Evolutionary conservation across 2,113 vertebrate genomes (phyloP).

Genomic region (Microcebus murinus): DNA sequence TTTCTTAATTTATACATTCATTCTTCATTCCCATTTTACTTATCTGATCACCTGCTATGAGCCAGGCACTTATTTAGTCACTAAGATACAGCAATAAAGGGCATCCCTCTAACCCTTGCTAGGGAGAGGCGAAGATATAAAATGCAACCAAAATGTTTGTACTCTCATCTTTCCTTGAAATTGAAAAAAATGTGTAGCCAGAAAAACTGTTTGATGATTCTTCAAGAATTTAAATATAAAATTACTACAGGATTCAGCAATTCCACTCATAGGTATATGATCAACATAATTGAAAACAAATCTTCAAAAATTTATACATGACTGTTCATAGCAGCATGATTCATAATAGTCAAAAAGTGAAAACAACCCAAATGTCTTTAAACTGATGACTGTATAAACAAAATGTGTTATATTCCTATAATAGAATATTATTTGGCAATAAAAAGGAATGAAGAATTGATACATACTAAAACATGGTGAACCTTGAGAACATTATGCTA

Average conservation of each 20-base stretch:
- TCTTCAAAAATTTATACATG: neutral
- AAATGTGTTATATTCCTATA: neutral
- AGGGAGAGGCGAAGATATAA: no score
- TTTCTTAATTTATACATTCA: neutral
- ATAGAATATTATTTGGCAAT: neutral
- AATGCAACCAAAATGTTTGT: no score
- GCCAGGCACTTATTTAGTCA: neutral
- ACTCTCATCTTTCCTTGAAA: no score
- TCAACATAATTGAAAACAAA: neutral
- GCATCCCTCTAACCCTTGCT: no score
- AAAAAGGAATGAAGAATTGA: constrained; percentile 31
- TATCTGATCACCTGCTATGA: neutral
- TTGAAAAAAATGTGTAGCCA: neutral
- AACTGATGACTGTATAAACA: no score
- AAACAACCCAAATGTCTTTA: no score
- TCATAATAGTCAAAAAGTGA: no score
- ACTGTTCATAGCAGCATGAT: no score
- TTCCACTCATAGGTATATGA: neutral
- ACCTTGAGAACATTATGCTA: neutral
- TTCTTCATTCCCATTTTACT: neutral
- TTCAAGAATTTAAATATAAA: constrained; percentile 10
- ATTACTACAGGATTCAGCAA: neutral
- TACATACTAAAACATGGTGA: neutral
- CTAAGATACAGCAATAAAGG: neutral
- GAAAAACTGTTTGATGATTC: neutral